Percentiles rank a stretch among this genome's conserved stretches.
phyloP scores from a whole-genome alignment of 2,888 invertebrate genomes.

The Hecatera dysodea region DNA sequence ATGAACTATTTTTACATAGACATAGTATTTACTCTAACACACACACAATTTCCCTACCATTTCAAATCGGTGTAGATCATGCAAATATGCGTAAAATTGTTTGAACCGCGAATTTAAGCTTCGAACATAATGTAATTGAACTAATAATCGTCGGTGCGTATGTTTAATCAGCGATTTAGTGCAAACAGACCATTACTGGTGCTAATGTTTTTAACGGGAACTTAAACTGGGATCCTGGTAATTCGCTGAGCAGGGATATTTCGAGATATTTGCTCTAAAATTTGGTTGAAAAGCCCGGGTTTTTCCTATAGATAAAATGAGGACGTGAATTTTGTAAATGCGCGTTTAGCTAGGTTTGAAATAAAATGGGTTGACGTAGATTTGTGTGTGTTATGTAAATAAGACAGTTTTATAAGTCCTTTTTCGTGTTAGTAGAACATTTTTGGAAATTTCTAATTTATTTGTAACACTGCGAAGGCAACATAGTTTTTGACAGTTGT shows the following conservation, averaged over 20 bases:
- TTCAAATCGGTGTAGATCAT: conserved; percentile 8
- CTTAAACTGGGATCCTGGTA: conserved; percentile 45
- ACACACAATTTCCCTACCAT: not conserved
- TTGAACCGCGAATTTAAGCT: conserved; percentile 36
- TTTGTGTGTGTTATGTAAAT: conserved; percentile 27
- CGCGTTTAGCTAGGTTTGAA: conserved; percentile 10
- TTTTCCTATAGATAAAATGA: conserved; percentile 27
- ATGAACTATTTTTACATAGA: not conserved
- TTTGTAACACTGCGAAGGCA: not conserved
- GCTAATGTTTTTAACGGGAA: conserved; percentile 60
- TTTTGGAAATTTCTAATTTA: not conserved
- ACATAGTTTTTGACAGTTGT: not conserved
- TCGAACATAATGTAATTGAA: conserved; percentile 56
- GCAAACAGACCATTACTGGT: conserved; percentile 57
- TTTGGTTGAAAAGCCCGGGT: conserved; percentile 30
- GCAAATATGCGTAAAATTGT: conserved; percentile 32
- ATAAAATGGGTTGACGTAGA: conserved; percentile 31
- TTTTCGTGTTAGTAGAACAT: not conserved
- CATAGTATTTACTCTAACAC: not conserved
- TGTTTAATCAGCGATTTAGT: conserved; percentile 60
- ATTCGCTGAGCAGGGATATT: conserved; percentile 49
- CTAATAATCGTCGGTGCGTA: conserved; percentile 51
- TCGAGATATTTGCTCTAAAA: conserved; percentile 44
- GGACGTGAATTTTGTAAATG: conserved; percentile 15
- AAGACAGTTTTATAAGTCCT: not conserved